Conservation (phyloP, 2,113 vertebrate species). For the Epinephelus moara region DNA sequence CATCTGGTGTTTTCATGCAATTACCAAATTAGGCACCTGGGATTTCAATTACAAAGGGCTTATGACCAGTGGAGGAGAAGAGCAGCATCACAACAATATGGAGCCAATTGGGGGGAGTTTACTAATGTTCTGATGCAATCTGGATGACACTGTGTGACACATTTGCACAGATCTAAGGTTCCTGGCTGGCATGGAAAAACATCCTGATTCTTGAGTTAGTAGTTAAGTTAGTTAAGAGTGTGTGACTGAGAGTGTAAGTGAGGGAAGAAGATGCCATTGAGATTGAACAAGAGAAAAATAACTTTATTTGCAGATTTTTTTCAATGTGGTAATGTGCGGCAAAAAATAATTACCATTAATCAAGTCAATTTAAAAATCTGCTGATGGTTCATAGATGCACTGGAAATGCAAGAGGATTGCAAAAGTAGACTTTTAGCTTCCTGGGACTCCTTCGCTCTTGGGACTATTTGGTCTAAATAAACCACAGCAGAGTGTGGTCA, state of each 20-base stretch:
- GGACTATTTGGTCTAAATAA: neutral
- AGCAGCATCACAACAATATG: constrained; percentile 16
- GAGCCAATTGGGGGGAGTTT: neutral
- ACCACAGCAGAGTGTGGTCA: neutral
- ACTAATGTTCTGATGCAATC: constrained; percentile 9
- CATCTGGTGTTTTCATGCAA: constrained; percentile 45
- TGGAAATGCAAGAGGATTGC: neutral
- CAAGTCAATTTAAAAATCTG: neutral
- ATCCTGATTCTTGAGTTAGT: neutral
- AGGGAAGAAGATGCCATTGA: neutral
- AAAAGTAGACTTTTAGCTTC: neutral
- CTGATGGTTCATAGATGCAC: neutral
- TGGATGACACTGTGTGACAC: constrained; percentile 12
- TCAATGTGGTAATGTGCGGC: neutral
- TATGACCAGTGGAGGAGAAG: constrained; percentile 30
- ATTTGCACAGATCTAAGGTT: neutral
- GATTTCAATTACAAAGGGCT: constrained; percentile 38
- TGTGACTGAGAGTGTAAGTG: neutral
- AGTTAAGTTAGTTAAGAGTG: neutral
- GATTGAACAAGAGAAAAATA: neutral
- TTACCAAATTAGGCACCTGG: constrained; percentile 40
- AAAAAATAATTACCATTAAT: neutral
- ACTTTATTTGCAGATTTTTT: neutral
- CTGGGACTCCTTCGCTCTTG: neutral
- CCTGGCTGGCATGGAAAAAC: neutral